Conservation (phyloP, 2,888 invertebrate species). For the Ectemnius cavifrons region DNA sequence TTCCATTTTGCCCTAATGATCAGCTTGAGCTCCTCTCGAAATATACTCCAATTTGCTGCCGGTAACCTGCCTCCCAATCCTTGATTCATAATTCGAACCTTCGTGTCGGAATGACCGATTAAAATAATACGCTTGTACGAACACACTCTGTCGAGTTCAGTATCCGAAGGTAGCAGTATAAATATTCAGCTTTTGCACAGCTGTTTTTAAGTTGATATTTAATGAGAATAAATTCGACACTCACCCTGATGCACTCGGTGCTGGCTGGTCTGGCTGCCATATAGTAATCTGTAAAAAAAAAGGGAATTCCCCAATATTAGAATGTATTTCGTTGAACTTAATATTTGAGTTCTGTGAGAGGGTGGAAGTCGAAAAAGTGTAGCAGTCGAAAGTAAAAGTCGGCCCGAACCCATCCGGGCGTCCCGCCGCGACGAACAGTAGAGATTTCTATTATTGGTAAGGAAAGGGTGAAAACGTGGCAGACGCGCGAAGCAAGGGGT, state of each 20-base stretch:
- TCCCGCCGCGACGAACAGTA: neutral
- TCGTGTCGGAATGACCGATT: neutral
- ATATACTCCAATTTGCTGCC: neutral
- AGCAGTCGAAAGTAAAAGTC: neutral
- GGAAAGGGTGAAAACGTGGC: neutral
- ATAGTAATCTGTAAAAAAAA: conserved; percentile 44
- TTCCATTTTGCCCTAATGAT: neutral
- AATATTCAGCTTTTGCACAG: neutral
- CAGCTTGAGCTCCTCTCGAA: neutral
- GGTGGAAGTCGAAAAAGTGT: neutral
- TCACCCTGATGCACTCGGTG: conserved; percentile 18
- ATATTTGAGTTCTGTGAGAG: neutral
- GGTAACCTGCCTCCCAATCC: neutral
- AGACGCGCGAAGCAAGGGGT: neutral
- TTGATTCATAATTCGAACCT: neutral
- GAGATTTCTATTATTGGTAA: conserved; percentile 2
- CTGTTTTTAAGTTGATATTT: neutral
- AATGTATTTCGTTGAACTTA: neutral
- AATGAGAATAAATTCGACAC: conserved; percentile 10
- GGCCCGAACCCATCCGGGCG: neutral
- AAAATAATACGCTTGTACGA: neutral
- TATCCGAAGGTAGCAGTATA: neutral
- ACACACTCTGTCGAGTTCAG: neutral
- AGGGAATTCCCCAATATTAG: neutral
- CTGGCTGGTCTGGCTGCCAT: conserved; percentile 38